Conservation (phyloP, 2,797 vertebrate genomes). For the Cynodonichthys magdalenae region DNA sequence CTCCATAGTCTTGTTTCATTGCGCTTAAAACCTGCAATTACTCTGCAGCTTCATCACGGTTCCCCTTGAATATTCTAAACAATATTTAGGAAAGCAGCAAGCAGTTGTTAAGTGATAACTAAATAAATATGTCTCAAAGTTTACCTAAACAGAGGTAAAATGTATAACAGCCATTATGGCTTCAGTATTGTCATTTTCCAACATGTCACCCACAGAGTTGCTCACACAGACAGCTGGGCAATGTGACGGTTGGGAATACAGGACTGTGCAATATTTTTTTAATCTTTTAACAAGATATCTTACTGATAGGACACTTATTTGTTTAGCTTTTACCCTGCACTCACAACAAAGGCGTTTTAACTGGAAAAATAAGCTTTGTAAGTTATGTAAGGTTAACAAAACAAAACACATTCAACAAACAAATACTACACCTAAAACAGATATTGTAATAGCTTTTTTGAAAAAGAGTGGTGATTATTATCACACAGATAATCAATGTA, state of each 20-base stretch:
- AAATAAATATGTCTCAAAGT: conserved; percentile 32
- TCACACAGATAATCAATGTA: neutral
- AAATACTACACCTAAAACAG: neutral
- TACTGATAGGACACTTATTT: neutral
- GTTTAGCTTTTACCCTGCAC: neutral
- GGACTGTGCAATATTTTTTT: neutral
- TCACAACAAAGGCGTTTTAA: conserved; percentile 1
- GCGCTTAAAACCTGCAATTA: conserved; percentile 60
- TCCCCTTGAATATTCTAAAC: conserved; percentile 53
- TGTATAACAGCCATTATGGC: conserved; percentile 55
- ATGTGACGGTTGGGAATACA: conserved; percentile 14
- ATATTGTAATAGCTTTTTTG: conserved; percentile 1
- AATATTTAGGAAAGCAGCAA: conserved; percentile 62
- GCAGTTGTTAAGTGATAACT: conserved; percentile 65
- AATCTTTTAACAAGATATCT: neutral
- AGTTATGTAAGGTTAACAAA: neutral
- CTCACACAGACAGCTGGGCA: conserved; percentile 33
- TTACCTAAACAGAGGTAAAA: conserved; percentile 50
- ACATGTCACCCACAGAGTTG: conserved; percentile 60
- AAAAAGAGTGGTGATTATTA: neutral
- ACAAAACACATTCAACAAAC: neutral
- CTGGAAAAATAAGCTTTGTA: neutral
- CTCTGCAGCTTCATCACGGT: conserved; percentile 36
- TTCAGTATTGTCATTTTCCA: conserved; percentile 53
- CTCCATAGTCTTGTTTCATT: conserved; percentile 50